Conservation (phyloP, 2,797 vertebrate species). For the Numenius phaeopus region DNA sequence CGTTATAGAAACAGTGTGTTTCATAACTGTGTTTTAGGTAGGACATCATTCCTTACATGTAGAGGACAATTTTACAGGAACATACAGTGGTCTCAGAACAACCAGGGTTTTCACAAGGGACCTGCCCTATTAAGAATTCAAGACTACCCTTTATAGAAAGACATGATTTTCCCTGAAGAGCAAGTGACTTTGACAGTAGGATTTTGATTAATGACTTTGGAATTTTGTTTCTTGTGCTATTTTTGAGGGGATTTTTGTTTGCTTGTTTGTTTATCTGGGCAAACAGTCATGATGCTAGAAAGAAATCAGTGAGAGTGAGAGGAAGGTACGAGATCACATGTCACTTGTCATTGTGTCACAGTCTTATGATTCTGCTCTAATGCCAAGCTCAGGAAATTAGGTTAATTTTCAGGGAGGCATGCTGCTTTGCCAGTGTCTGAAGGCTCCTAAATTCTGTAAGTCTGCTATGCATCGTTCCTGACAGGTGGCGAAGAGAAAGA, state of each 20-base stretch:
- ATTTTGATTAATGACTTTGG: background rate
- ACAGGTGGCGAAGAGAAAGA: background rate
- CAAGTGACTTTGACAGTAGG: background rate
- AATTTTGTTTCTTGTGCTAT: background rate
- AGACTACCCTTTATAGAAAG: background rate
- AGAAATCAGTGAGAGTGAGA: background rate
- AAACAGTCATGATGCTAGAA: background rate
- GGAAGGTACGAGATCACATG: background rate
- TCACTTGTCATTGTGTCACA: background rate
- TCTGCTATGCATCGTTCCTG: background rate
- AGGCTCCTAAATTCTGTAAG: background rate
- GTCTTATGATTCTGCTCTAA: background rate
- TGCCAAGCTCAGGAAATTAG: background rate
- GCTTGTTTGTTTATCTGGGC: background rate
- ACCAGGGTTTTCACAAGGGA: background rate
- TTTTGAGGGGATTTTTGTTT: background rate
- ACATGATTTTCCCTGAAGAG: background rate
- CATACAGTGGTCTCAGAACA: background rate
- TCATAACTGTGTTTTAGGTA: background rate
- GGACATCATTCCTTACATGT: background rate
- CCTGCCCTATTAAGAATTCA: background rate
- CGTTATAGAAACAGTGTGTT: background rate
- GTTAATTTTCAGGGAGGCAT: background rate
- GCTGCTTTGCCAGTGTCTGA: slow-evolving; percentile 1
- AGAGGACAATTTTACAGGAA: background rate